A percentile compares a stretch with the other conserved stretches of the same genome.
Conservation (phyloP, 2,113 vertebrate genomes). For the Dipodomys spectabilis region DNA sequence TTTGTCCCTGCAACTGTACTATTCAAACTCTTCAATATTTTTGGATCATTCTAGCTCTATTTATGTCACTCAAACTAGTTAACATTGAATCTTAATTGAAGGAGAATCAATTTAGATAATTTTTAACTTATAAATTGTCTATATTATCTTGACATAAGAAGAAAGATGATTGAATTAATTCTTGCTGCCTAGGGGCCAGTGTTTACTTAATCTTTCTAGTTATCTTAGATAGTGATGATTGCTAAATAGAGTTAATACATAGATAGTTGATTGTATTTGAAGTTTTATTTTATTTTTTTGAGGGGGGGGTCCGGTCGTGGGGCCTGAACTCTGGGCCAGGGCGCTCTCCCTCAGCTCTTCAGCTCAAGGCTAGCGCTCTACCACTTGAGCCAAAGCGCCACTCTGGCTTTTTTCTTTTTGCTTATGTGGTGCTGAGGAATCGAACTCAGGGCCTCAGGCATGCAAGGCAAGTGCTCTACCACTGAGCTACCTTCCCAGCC, state of each 20-base stretch:
- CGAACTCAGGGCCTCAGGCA: too few species aligned
- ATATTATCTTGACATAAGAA: constrained; percentile 26
- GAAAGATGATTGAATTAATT: constrained; percentile 20
- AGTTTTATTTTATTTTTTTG: constrained; percentile 13
- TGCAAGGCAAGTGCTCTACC: too few species aligned
- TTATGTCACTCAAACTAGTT: constrained; percentile 25
- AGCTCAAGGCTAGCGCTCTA: too few species aligned
- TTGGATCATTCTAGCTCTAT: constrained; percentile 45
- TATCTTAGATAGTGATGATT: constrained; percentile 21
- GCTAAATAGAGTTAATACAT: background rate
- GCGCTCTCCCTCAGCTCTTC: too few species aligned
- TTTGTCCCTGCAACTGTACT: background rate
- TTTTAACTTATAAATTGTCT: constrained; percentile 40
- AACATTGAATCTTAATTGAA: constrained; percentile 40
- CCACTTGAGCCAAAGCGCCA: too few species aligned
- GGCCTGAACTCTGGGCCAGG: too few species aligned
- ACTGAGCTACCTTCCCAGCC: too few species aligned
- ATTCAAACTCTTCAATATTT: background rate
- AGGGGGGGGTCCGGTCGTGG: too few species aligned
- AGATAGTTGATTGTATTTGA: constrained; percentile 29
- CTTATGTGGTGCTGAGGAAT: too few species aligned
- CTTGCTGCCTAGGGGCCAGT: constrained; percentile 21
- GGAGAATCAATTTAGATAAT: constrained; percentile 3
- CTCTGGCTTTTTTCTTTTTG: too few species aligned
- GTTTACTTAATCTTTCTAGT: background rate